Evolutionary conservation across 2,888 invertebrate species (phyloP).

Genomic region (Ecdyonurus torrentis): DNA sequence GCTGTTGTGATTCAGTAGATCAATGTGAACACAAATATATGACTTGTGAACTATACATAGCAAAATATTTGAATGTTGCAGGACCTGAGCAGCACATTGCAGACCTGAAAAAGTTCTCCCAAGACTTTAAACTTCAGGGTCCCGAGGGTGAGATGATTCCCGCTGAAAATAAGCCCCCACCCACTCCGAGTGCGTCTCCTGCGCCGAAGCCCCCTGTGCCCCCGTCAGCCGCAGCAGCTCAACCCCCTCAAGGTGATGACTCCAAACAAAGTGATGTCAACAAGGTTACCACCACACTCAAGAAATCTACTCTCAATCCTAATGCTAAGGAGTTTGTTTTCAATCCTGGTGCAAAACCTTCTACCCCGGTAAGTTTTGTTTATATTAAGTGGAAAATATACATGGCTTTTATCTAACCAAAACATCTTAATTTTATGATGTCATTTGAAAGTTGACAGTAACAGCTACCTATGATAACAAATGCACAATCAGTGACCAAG

Average conservation of each 20-base stretch:
- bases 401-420: too few relatives aligned
- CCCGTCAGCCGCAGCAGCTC: conserved; percentile 8
- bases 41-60: too few relatives aligned
- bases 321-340: conserved; percentile 75
- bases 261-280: conserved; percentile 26
- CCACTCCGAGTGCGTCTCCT: conserved; percentile 7
- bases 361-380: conserved; percentile 53
- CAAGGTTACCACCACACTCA: conserved; percentile 41
- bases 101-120: conserved; percentile 60
- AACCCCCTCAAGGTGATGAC: too few relatives aligned
- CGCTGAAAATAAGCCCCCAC: conserved; percentile 12
- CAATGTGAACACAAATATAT: too few relatives aligned
- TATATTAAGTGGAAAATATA: too few relatives aligned
- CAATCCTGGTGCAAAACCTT: conserved; percentile 79
- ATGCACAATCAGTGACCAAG: background rate
- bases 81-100: conserved; percentile 17
- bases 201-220: conserved; percentile 10
- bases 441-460: too few relatives aligned
- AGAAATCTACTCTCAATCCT: conserved; percentile 64
- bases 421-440: too few relatives aligned
- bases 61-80: conserved; percentile 7
- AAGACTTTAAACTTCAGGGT: conserved; percentile 53
- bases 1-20: too few relatives aligned
- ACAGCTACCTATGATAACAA: background rate
- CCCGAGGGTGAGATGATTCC: conserved; percentile 21